Evolutionary conservation across 2,113 vertebrate genomes (phyloP).

Genomic region (Sebastes fasciatus): DNA sequence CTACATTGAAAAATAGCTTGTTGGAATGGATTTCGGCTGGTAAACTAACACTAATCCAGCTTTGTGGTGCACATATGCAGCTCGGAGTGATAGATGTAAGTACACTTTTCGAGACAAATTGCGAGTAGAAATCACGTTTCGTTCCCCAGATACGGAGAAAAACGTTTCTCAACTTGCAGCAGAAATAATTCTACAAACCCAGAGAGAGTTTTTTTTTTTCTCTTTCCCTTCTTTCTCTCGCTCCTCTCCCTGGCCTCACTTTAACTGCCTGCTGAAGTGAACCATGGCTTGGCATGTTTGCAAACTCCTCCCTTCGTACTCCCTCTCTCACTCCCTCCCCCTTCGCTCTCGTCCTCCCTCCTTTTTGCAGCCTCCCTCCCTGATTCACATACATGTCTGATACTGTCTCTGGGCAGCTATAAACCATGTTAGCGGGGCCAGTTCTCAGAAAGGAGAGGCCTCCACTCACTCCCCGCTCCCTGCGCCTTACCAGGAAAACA

Average conservation of each 20-base stretch:
- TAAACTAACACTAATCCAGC: neutral
- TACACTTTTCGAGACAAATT: neutral
- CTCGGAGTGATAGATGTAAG: neutral
- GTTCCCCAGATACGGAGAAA: neutral
- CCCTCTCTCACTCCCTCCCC: slow-evolving; percentile 24
- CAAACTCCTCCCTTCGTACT: slow-evolving; percentile 74
- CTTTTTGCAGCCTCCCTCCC: slow-evolving; percentile 56
- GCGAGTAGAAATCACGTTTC: neutral
- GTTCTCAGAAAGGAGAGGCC: slow-evolving; percentile 82
- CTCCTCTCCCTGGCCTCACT: slow-evolving; percentile 79
- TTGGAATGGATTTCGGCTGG: neutral
- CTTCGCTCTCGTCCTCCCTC: slow-evolving; percentile 21
- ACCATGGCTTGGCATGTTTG: slow-evolving; percentile 83
- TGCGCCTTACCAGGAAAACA: slow-evolving; percentile 75
- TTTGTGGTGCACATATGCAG: neutral
- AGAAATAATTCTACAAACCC: slow-evolving; percentile 49
- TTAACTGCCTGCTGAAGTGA: slow-evolving; percentile 84
- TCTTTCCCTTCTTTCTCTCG: slow-evolving; percentile 29
- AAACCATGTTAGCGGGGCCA: slow-evolving; percentile 78
- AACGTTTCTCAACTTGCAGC: slow-evolving; percentile 51
- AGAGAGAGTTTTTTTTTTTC: slow-evolving; percentile 2
- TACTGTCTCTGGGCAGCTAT: slow-evolving; percentile 81
- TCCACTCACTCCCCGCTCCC: slow-evolving; percentile 60
- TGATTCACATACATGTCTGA: slow-evolving; percentile 77
- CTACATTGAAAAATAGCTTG: neutral